Percentiles rank a stretch among this genome's conserved stretches.
Evolutionary conservation across 2,113 vertebrate genomes (phyloP).

Genomic region (Collichthys lucidus): DNA sequence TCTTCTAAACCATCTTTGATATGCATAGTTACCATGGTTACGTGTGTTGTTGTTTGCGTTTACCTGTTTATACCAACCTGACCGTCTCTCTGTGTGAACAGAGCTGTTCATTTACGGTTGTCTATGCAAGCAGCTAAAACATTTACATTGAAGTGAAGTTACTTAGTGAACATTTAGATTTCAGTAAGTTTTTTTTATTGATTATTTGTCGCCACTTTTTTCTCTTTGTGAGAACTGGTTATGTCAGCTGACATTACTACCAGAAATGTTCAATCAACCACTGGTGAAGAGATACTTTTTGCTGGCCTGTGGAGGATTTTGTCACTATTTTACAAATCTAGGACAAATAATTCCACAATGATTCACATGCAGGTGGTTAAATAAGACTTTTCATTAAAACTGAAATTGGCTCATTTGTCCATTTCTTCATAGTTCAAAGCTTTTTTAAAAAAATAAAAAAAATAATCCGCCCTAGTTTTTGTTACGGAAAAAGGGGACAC

Average conservation of each 20-base stretch:
- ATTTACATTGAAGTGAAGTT: background rate
- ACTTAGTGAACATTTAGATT: background rate
- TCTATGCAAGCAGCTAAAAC: background rate
- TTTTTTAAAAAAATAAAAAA: background rate
- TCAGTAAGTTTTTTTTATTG: no score
- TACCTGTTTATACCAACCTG: background rate
- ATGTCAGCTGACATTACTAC: background rate
- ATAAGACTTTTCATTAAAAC: background rate
- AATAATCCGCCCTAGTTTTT: background rate
- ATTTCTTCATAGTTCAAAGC: background rate
- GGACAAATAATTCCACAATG: background rate
- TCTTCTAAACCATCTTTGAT: background rate
- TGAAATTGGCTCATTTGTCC: background rate
- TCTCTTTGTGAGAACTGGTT: background rate
- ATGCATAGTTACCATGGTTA: background rate
- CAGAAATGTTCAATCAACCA: background rate
- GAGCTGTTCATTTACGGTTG: background rate
- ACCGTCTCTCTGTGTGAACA: background rate
- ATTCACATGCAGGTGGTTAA: background rate
- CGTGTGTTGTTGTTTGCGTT: background rate
- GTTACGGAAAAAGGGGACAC: background rate
- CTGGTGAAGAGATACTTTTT: background rate
- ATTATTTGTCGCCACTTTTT: no score
- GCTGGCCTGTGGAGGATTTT: background rate
- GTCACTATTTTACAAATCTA: background rate